These are phyloP conservation scores for Lepidocolaptes lacrymiger DNA, from an alignment of 2,797 vertebrate species.

Conservation along the genomic window DNA sequence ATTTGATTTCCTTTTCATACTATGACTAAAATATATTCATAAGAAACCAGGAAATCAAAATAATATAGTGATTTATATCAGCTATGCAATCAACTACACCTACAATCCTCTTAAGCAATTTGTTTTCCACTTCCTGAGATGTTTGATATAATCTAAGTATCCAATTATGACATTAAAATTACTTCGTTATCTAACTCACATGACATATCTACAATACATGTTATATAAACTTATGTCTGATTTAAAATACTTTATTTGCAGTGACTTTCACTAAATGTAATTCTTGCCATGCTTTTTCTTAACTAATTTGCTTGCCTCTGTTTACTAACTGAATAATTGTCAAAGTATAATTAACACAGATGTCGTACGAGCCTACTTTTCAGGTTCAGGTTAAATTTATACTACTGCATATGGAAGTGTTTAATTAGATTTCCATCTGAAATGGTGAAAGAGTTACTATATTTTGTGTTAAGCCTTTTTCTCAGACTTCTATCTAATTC, in stretches of 20 bases:
- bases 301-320: slow-evolving; percentile 43
- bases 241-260: slow-evolving; percentile 31
- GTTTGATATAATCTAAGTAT: not conserved
- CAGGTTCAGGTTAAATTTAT: slow-evolving; percentile 69
- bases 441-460: slow-evolving; percentile 53
- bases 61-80: not conserved
- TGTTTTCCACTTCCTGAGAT: not conserved
- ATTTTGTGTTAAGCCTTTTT: slow-evolving; percentile 23
- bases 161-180: not conserved
- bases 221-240: not conserved
- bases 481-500: not conserved
- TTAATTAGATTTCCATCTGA: slow-evolving; percentile 55
- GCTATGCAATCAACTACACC: not conserved
- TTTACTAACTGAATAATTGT: slow-evolving; percentile 65
- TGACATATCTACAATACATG: not conserved
- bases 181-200: not conserved
- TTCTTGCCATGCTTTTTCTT: slow-evolving; percentile 17
- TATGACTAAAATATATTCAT: not conserved
- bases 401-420: slow-evolving; percentile 50
- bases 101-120: not conserved
- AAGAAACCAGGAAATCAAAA: not conserved
- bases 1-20: not conserved
- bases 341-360: slow-evolving; percentile 63
- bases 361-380: slow-evolving; percentile 48
- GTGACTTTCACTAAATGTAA: not conserved